A percentile compares a stretch with the other conserved stretches of the same genome.
Conservation (phyloP, 1,140 invertebrate genomes). For the Acromyrmex echinatior region DNA sequence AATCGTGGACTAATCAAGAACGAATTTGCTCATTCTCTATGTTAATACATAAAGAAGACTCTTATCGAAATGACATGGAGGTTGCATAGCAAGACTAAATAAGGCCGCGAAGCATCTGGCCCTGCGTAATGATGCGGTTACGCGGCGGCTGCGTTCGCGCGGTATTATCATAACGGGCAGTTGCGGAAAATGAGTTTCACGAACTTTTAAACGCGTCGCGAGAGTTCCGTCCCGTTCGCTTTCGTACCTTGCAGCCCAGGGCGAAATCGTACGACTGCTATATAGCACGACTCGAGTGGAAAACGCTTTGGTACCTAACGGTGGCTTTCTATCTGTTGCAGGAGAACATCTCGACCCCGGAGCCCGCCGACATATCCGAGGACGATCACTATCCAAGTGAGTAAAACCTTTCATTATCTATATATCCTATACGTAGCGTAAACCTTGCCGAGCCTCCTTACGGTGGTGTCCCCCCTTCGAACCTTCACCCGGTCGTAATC, state of each 20-base stretch:
- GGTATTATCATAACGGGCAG: constrained; percentile 57
- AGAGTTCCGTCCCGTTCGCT: constrained; percentile 27
- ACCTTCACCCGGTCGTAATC: constrained; percentile 29
- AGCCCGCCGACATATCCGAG: constrained; percentile 90
- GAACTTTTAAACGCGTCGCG: constrained; percentile 44
- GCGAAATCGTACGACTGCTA: not conserved
- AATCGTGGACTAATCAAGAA: not conserved
- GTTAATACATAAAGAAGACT: not conserved
- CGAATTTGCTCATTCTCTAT: not conserved
- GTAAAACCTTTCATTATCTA: constrained; percentile 75
- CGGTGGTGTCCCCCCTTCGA: constrained; percentile 4
- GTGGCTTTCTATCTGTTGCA: constrained; percentile 87
- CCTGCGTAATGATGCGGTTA: constrained; percentile 29
- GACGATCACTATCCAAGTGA: constrained; percentile 91
- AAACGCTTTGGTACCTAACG: constrained; percentile 51
- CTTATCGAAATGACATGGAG: not conserved
- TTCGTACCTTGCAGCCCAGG: not conserved
- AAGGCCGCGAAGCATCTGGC: not conserved
- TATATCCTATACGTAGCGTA: constrained; percentile 23
- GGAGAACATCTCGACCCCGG: constrained; percentile 90
- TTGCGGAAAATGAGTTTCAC: constrained; percentile 55
- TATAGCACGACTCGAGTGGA: constrained; percentile 23
- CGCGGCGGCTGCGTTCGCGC: constrained; percentile 23
- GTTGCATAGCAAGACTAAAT: not conserved
- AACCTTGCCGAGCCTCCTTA: constrained; percentile 61